These are phyloP conservation scores for Tadarida brasiliensis DNA, from an alignment of 2,797 vertebrate genomes.

Conservation along the genomic window DNA sequence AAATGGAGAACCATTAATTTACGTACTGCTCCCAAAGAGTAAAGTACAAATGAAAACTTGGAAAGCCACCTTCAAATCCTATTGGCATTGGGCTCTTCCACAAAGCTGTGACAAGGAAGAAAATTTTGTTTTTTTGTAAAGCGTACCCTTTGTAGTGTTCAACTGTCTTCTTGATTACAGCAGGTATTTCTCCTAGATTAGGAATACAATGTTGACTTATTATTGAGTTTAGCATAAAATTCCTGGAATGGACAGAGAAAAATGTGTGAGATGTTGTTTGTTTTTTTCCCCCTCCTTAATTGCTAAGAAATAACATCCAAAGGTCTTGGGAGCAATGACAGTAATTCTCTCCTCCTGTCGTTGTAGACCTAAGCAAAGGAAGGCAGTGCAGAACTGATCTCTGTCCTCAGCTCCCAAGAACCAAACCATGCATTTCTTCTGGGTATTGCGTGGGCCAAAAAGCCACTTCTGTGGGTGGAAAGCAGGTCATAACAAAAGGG, in stretches of 20 bases:
- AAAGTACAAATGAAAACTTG: neutral
- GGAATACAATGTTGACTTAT: neutral
- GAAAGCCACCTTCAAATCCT: neutral
- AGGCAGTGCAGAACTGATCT: neutral
- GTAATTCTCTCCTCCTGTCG: neutral
- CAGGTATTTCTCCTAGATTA: neutral
- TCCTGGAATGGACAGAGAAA: neutral
- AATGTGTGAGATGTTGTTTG: neutral
- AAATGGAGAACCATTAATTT: neutral
- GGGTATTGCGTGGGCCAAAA: too few species aligned
- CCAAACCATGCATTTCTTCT: neutral
- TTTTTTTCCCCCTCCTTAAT: neutral
- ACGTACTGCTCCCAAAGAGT: neutral
- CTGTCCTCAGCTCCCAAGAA: neutral
- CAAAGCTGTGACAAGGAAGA: neutral
- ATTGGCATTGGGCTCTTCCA: neutral
- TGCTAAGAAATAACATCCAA: neutral
- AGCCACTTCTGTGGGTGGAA: neutral
- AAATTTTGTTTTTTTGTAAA: neutral
- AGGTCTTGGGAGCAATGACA: neutral
- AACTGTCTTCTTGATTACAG: neutral
- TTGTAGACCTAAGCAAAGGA: neutral
- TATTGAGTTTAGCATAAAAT: neutral
- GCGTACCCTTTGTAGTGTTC: neutral
- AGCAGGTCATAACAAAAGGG: neutral